Evolutionary conservation across 2,888 invertebrate genomes (phyloP), one percentile per base, ranked within the genome.

Genomic region (Polyploca ridens): DNA sequence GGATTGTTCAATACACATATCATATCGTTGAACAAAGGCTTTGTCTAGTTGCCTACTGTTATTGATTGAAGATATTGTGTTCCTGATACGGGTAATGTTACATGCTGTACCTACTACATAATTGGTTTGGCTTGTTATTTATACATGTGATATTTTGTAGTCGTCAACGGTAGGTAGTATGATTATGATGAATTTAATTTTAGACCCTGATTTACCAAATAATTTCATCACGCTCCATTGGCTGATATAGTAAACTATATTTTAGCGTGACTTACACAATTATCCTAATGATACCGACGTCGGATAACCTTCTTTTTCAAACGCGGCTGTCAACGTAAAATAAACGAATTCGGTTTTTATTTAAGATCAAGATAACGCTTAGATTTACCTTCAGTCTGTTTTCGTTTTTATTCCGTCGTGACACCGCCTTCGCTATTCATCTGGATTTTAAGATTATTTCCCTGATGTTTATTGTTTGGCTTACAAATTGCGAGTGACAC

Each of bases 361-460:
- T 82, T 75, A 76, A 77, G 77, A 79, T 81, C 76, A 71, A 74
- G 75, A 79, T 79, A 81, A 82, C 66, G 63, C 72, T 66, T 64
- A 72, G 78, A 70, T 77, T 81, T 81, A 79, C 79, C 79, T 76
- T 72, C 72, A 70, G 75, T 83, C 84, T 81, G 78, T 78, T 82
- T 83, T 84, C 84, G 78, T 81, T 81, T 82, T 81, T 81, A 80
- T 82, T 77, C 73, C 76, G 72, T 71, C 67, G 73, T 76, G 75
- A 70, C 72, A 71, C 73, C 74, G 77, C 73, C 70, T 63, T 76
- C 75, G 78, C 84, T 75, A 87, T 88, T 87, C 79, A 85, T 89
- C 83, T 81, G 84, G 86, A 83, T 88, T 83, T 86, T 73, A 75
- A 83, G 85, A 85, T 86, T 86, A 83, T 84, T 84, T 81, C 19